Conservation (phyloP, 2,888 invertebrate genomes). For the Chorisops tibialis region DNA sequence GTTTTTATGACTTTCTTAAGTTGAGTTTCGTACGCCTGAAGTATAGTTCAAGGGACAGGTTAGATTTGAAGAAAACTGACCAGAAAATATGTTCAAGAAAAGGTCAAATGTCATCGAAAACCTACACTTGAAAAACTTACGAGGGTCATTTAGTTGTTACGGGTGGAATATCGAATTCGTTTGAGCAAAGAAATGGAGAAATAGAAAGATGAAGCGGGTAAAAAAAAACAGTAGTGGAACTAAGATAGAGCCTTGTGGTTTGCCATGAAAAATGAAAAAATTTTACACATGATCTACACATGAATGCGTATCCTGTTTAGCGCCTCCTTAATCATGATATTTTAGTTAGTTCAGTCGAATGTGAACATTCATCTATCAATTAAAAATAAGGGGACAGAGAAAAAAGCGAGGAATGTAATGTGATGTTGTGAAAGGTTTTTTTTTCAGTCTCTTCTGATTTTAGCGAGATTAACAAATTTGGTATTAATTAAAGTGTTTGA, state of each 20-base stretch:
- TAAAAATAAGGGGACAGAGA: no score
- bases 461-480: no score
- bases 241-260: neutral
- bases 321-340: constrained; percentile 27
- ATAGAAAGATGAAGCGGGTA: no score
- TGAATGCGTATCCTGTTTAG: constrained; percentile 30
- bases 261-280: constrained; percentile 5
- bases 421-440: no score
- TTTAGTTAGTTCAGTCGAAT: neutral
- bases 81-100: neutral
- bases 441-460: no score
- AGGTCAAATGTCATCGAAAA: constrained; percentile 22
- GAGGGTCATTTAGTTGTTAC: constrained; percentile 21
- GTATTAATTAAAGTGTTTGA: no score
- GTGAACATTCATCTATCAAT: no score
- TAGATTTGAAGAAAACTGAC: neutral
- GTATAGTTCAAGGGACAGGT: neutral
- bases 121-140: constrained; percentile 13
- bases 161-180: neutral
- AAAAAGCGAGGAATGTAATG: no score
- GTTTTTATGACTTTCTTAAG: no score
- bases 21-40: neutral
- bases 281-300: constrained; percentile 32
- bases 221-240: no score
- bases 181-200: no score